These are phyloP conservation scores for Diplodus sargus DNA, from an alignment of 2,797 vertebrate species.

Conservation along the genomic window DNA sequence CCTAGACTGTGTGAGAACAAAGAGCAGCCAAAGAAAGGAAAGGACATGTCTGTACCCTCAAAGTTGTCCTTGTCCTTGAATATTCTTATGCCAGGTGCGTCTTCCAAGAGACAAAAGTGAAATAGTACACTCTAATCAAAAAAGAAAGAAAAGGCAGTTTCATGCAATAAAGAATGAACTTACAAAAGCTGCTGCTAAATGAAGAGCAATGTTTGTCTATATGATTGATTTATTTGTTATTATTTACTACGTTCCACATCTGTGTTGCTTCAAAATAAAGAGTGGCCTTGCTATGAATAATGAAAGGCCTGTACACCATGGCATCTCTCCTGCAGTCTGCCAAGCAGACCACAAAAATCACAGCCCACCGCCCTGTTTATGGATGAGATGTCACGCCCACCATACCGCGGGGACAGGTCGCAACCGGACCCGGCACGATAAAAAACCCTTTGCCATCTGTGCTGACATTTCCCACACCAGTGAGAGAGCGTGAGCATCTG, in stretches of 20 bases:
- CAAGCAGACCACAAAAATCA: conserved; percentile 46
- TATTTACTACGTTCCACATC: conserved; percentile 39
- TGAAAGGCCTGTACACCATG: conserved; percentile 60
- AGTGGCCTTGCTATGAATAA: conserved; percentile 62
- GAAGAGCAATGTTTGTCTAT: conserved; percentile 10
- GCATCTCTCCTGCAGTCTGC: conserved; percentile 60
- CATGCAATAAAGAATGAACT: conserved; percentile 39
- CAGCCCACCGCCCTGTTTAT: conserved; percentile 76
- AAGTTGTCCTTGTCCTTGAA: conserved; percentile 51
- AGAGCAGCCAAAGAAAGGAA: conserved; percentile 38
- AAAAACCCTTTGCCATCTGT: conserved; percentile 72
- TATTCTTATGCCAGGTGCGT: conserved; percentile 50
- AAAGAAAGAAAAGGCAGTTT: conserved; percentile 32
- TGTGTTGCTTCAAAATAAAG: conserved; percentile 59
- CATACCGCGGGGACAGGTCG: conserved; percentile 64
- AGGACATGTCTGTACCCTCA: conserved; percentile 34
- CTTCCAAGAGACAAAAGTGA: conserved; percentile 30
- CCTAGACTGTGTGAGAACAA: conserved; percentile 49
- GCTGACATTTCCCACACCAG: conserved; percentile 77
- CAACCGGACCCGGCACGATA: conserved; percentile 55
- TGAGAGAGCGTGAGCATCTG: conserved; percentile 70
- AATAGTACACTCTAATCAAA: conserved; percentile 41
- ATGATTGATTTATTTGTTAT: conserved; percentile 38
- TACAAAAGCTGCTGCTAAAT: conserved; percentile 35
- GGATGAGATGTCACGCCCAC: conserved; percentile 73